Base-by-base conservation (phyloP, 2,888 invertebrate species). In the Zeuzera pyrina region DNA sequence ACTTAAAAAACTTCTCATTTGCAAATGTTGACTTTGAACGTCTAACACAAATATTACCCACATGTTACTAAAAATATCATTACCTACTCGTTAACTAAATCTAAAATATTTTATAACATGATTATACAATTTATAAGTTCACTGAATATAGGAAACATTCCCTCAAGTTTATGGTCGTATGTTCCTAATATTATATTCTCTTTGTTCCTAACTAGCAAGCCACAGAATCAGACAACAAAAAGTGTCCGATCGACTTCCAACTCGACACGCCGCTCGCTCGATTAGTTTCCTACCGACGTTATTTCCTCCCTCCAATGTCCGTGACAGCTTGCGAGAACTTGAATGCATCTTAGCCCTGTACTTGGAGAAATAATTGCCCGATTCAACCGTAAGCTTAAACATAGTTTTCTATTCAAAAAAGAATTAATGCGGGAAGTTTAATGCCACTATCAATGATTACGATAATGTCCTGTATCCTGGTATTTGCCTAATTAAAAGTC, bases 211-310 rank as follows among this genome's bases (percentile, higher is more conserved):
- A 63, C 59, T 56, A 65, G 65, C 55, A 52, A 42, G 42, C 46
- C 45, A 36, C 35, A 60, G 62, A 62, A 66, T 64, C 62, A 51
- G 42, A 50, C 45, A 51, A 59, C 60, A 74, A 73, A 74, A 76
- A 73, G 55, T 57, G 43, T 53, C 44, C 53, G 46, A 58, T 57
- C 59, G 51, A 51, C 62, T 67, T 67, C 68, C 63, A 43, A 33
- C 31, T 36, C 48, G 54, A 57, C 57, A 57, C 54, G 51, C 51
- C 49, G 50, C 43, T 35, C 44, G 49, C 52, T 54, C 61, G 58
- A 65, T 65, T 67, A 65, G 59, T 57, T 53, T 49, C 47, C 52
- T 51, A 48, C 47, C 35, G 43, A 14, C 19, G 39, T 26, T 31
- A 33, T 38, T 35, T 36, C 48, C 49, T 55, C 45, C 44, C 47